Base-by-base conservation (phyloP, 2,797 vertebrate species). In the Acipenser ruthenus region DNA sequence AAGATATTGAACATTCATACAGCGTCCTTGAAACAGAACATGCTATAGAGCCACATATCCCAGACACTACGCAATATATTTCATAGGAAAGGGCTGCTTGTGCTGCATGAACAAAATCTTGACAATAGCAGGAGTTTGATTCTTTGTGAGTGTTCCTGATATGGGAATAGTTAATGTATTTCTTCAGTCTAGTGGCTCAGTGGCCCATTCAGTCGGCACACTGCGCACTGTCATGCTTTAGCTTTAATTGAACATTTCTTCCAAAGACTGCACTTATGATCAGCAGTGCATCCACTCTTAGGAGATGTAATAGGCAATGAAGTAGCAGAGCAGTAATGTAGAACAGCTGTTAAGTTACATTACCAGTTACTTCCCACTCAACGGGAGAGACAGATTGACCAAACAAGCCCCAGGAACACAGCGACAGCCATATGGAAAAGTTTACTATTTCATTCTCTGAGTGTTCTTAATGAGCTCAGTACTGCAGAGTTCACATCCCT, bases 381-480 rank as follows among this genome's bases (percentile, higher is more conserved):
- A 50, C 59, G 37, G 12, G 59, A 69, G 64, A n/a, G 59, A 37
- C 68, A 49, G 64, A 66, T 56, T 66, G 64, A 66, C 68, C 60
- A 18, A 10, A 62, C 49, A 66, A 69, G 18, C 55, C 50, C 49
- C 61, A 66, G 65, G 62, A 65, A 8, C 15, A n/a, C 50, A 47
- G n/a, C 48, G 50, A 15, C n/a, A 67, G 66, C 66, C 66, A 48
- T 49, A 69, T 62, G 59, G 68, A 61, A 37, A n/a, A 7, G 37
- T 9, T 12, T 23, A 15, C 49, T 61, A 13, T 63, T 50, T 51
- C 18, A n/a, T 18, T 51, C 63, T 50, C 49, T 4, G 8, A 23
- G n/a, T 51, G 75, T 66, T 73, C 73, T 64, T 70, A 72, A 76
- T 72, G 75, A 60, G 69, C 72, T 71, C 74, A 65, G 60, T 67